Percentiles rank a stretch among this genome's conserved stretches.
These are phyloP conservation scores for Callyntrura guangdongensis DNA, from an alignment of 2,888 invertebrate species.

Conservation along the genomic window DNA sequence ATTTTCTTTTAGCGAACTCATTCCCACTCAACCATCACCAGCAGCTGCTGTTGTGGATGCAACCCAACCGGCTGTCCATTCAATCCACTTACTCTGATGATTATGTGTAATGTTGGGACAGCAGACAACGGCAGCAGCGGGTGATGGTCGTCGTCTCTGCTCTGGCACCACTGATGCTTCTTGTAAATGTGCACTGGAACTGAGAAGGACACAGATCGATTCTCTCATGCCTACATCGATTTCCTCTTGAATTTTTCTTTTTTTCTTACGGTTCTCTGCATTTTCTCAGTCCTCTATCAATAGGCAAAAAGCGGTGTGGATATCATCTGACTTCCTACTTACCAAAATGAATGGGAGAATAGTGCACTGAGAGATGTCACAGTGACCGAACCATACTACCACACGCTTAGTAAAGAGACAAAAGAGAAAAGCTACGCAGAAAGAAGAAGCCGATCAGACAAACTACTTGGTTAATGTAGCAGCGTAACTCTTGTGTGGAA, in stretches of 20 bases:
- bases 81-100: not conserved
- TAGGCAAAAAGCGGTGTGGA: not conserved
- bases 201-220: conserved; percentile 74
- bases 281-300: not conserved
- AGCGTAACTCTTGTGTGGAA: not conserved
- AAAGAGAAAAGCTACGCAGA: too few relatives aligned
- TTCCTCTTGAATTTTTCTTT: conserved; percentile 73
- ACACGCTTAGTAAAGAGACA: not conserved
- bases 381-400: not conserved
- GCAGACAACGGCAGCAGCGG: not conserved
- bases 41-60: too few relatives aligned
- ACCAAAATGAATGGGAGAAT: conserved; percentile 29
- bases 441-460: not conserved
- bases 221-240: conserved; percentile 77
- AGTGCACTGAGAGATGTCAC: conserved; percentile 9
- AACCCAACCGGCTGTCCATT: not conserved
- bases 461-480: not conserved
- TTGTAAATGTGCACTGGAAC: conserved; percentile 22
- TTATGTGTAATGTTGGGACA: not conserved
- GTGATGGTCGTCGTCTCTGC: not conserved
- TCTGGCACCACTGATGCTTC: not conserved
- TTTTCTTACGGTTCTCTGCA: conserved; percentile 52
- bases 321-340: too few relatives aligned
- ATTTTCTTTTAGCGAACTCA: not conserved
- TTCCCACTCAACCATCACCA: not conserved